Evolutionary conservation across 2,113 vertebrate genomes (phyloP), one percentile per base, ranked within the genome.

Genomic region (Pachyramphus minor): DNA sequence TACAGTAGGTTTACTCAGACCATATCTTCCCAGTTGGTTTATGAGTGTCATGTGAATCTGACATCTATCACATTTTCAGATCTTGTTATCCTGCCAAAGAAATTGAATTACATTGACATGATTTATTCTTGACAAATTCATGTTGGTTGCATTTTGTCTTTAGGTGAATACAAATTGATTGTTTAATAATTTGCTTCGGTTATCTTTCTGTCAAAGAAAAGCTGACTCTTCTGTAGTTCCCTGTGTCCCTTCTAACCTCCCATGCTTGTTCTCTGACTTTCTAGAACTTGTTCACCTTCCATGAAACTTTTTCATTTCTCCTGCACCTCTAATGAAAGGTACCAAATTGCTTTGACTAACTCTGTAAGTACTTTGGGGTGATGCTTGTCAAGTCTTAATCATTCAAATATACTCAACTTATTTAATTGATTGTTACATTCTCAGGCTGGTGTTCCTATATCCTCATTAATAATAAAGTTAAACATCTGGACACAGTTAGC

Each of bases 121-220:
- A 96, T 63, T 90, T 96, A 95, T 92, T 93, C 79, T 69, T 85
- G 69, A 90, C 76, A 95, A 94, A 95, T 90, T 90, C 53, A 39
- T 50, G n/a, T 91, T 73, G 79, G 45, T 85, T 85, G 67, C 17
- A 25, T 90, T 94, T 94, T 90, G 23, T 92, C 63, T 94, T 94
- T 66, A 52, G 25, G 13, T 92, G 96, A 90, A 93, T 94, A 93
- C 58, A 85, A 93, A 95, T 92, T 76, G 74, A 94, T 93, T 83
- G 41, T 76, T 92, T 93, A 90, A 96, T 93, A 85, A 94, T 96
- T 96, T 94, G 63, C 42, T 93, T 83, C 72, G 33, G 79, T 90
- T 93, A 66, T 55, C 79, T 88, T 94, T 80, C 78, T 53, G 27
- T 49, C 75, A 73, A 73, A 85, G 49, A 69, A 84, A 95, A 80